phyloP scores from a whole-genome alignment of 2,888 invertebrate genomes.

The Eupithecia inturbata region DNA sequence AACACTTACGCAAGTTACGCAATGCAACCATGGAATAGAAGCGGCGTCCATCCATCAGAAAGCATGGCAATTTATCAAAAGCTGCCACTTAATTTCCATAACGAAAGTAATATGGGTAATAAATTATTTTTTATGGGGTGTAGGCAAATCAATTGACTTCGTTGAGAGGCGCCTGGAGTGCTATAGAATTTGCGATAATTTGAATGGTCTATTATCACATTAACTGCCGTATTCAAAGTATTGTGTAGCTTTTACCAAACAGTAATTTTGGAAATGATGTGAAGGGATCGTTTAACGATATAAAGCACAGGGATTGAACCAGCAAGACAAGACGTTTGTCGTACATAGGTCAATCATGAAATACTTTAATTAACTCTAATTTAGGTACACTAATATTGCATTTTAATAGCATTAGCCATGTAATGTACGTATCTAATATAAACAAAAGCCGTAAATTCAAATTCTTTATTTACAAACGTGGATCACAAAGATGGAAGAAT shows the following conservation, averaged over 20 bases:
- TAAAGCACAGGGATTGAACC: no score
- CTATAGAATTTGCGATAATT: slow-evolving; percentile 19
- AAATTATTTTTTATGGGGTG: slow-evolving; percentile 36
- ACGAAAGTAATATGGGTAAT: slow-evolving; percentile 36
- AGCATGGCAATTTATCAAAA: slow-evolving; percentile 42
- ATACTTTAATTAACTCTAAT: background rate
- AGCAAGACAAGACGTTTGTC: background rate
- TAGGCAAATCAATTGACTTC: slow-evolving; percentile 29
- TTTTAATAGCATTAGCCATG: no score
- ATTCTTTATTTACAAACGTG: no score
- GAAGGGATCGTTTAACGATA: background rate
- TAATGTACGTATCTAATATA: no score
- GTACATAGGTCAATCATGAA: background rate
- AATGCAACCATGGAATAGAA: slow-evolving; percentile 24
- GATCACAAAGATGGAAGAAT: no score
- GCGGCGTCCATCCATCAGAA: slow-evolving; percentile 42
- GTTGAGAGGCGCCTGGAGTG: slow-evolving; percentile 18
- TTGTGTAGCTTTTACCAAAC: background rate
- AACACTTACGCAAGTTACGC: background rate
- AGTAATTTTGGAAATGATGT: background rate
- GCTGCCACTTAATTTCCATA: slow-evolving; percentile 40
- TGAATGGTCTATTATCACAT: slow-evolving; percentile 15
- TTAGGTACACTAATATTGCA: no score
- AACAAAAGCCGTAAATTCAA: no score
- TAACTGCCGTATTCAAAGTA: background rate